Percentiles rank a stretch among this genome's conserved stretches.
Evolutionary conservation across 2,888 invertebrate species (phyloP).

Genomic region (Agriopis leucophaearia): DNA sequence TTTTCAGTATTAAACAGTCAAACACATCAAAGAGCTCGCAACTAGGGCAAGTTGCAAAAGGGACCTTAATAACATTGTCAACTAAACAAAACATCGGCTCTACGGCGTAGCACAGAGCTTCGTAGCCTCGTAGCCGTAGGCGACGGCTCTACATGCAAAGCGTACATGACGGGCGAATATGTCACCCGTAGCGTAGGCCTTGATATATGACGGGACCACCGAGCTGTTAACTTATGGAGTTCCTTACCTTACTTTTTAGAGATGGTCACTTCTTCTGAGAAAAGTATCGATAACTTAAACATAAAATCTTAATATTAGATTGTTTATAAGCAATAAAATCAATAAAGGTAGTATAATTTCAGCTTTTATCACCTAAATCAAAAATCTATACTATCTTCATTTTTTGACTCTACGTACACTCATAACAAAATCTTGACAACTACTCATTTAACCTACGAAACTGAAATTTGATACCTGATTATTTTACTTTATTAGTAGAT

Average conservation of each 20-base stretch:
- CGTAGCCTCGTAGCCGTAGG: conserved; percentile 41
- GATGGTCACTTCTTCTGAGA: conserved; percentile 45
- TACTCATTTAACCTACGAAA: too few species aligned
- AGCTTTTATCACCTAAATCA: too few species aligned
- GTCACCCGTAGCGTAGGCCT: conserved; percentile 68
- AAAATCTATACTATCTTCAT: too few species aligned
- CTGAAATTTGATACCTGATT: too few species aligned
- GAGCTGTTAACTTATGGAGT: conserved; percentile 82
- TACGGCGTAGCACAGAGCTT: conserved; percentile 34
- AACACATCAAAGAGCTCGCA: conserved; percentile 25
- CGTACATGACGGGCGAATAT: conserved; percentile 75
- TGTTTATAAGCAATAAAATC: too few species aligned
- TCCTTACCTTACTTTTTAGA: conserved; percentile 61
- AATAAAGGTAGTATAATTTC: too few species aligned
- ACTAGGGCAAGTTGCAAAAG: conserved; percentile 26
- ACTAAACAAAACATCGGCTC: conserved; percentile 42
- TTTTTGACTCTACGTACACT: too few species aligned
- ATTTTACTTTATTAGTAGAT: too few species aligned
- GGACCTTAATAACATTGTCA: conserved; percentile 37
- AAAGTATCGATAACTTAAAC: conserved; percentile 15
- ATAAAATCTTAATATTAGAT: too few species aligned
- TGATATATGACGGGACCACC: conserved; percentile 80
- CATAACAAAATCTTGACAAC: too few species aligned
- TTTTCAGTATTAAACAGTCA: conserved; percentile 12
- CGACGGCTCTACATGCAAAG: conserved; percentile 64